Evolutionary conservation across 64 coral and sea anemone species (phyloP).

Genomic region (Astreopora myriophthalma): DNA sequence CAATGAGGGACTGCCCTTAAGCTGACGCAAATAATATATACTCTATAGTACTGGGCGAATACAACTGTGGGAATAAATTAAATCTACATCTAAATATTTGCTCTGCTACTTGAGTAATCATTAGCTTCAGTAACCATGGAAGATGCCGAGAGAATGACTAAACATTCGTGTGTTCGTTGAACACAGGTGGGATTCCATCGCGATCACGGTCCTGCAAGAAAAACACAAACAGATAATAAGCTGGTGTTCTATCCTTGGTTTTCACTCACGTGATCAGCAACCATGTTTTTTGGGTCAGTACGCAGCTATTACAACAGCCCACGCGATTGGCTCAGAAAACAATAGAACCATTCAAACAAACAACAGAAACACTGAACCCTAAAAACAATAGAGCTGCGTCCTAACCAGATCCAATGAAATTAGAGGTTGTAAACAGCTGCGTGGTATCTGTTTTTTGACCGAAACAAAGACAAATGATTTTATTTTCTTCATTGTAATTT

Average conservation of each 20-base stretch:
- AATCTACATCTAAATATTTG: background rate
- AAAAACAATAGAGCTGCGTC: too few relatives aligned
- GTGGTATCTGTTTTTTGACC: too few relatives aligned
- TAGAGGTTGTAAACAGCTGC: too few relatives aligned
- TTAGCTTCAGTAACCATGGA: background rate
- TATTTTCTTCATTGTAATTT: too few relatives aligned
- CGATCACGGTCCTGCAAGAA: conserved; percentile 29
- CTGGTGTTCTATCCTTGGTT: background rate
- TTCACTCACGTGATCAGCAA: background rate
- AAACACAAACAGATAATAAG: background rate
- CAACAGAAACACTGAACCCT: too few relatives aligned
- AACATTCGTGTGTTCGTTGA: conserved; percentile 40
- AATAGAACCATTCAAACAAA: too few relatives aligned
- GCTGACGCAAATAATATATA: background rate
- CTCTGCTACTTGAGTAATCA: background rate
- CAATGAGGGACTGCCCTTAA: background rate
- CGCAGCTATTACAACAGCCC: too few relatives aligned
- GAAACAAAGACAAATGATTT: too few relatives aligned
- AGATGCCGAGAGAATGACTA: background rate
- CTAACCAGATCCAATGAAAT: too few relatives aligned
- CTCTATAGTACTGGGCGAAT: background rate
- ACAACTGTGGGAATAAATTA: conserved; percentile 6
- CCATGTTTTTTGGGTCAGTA: background rate
- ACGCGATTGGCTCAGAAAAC: too few relatives aligned
- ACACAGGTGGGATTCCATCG: conserved; percentile 11